These are phyloP conservation scores for Brachyhypopomus gauderio DNA, from an alignment of 2,113 vertebrate species.

Conservation along the genomic window DNA sequence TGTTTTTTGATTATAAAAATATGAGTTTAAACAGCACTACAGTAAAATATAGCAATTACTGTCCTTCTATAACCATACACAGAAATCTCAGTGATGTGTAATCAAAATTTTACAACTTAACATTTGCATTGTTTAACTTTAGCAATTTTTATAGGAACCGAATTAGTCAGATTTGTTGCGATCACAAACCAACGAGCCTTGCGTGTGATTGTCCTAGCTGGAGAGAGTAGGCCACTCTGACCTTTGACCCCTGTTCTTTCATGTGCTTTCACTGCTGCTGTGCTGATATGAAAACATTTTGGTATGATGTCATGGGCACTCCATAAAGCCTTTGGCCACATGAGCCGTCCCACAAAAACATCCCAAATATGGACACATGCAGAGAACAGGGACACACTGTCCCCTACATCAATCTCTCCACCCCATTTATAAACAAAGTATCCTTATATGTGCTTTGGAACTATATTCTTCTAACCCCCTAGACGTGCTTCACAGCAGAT, in stretches of 20 bases:
- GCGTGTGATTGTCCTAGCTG: conserved; percentile 46
- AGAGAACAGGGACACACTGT: conserved; percentile 32
- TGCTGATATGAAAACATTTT: conserved; percentile 44
- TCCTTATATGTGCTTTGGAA: neutral
- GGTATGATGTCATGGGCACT: conserved; percentile 47
- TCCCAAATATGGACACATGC: neutral
- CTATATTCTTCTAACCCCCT: neutral
- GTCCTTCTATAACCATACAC: too few species aligned
- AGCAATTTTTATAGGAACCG: too few species aligned
- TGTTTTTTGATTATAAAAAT: too few species aligned
- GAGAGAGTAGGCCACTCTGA: neutral
- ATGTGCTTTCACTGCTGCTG: conserved; percentile 39
- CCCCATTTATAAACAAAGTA: neutral
- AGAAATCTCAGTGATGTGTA: too few species aligned
- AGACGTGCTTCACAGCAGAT: neutral
- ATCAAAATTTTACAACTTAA: too few species aligned
- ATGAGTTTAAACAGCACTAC: too few species aligned
- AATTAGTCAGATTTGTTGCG: too few species aligned
- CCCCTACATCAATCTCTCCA: conserved; percentile 4
- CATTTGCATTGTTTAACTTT: too few species aligned
- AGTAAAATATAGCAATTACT: too few species aligned
- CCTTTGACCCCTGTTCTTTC: conserved; percentile 24
- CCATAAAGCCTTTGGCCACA: neutral
- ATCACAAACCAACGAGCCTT: conserved; percentile 51
- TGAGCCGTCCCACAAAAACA: neutral